Percentiles rank a stretch among this genome's conserved stretches.
Evolutionary conservation across 2,797 vertebrate species (phyloP).

Genomic region (Cyprinodon diabolis): DNA sequence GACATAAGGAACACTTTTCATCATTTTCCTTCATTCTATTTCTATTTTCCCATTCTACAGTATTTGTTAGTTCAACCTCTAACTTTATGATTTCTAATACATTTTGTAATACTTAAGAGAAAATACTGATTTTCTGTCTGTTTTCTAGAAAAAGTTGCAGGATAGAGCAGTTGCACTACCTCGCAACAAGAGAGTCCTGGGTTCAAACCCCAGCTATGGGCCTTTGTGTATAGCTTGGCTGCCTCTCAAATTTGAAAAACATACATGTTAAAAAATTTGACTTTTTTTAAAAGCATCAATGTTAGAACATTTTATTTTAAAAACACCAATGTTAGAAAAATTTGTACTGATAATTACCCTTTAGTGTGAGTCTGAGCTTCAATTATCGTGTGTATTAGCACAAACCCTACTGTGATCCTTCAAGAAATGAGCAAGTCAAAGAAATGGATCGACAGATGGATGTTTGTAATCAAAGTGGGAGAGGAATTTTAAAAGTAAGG

Average conservation of each 20-base stretch:
- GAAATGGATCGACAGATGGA: not conserved
- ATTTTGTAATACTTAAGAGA: not conserved
- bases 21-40: no score
- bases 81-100: no score
- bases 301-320: no score
- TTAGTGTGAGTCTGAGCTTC: not conserved
- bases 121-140: not conserved
- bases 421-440: not conserved
- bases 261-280: not conserved
- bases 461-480: not conserved
- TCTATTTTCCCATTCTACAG: no score
- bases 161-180: not conserved
- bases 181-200: not conserved
- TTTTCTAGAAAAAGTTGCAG: not conserved
- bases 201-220: not conserved
- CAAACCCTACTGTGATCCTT: not conserved
- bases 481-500: not conserved
- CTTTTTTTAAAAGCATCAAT: no score
- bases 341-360: no score
- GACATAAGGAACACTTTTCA: no score
- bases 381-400: not conserved
- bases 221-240: not conserved
- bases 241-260: not conserved
- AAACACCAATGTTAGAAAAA: no score
- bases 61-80: no score